Evolutionary conservation across 2,888 invertebrate genomes (phyloP).

Genomic region (Chloromyia formosa): DNA sequence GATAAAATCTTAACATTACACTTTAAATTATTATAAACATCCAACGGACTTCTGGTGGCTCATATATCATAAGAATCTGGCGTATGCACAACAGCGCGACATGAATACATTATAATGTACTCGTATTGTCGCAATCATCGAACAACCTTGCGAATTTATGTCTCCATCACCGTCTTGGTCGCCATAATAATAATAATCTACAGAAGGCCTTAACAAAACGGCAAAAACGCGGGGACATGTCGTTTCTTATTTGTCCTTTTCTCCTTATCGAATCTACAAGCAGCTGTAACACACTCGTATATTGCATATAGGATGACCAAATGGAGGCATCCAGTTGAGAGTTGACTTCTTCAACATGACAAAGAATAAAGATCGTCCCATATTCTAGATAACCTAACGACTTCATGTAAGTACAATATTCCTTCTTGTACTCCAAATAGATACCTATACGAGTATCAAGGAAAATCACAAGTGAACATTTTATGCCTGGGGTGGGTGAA

Average conservation of each 20-base stretch:
- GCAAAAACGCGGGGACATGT: constrained; percentile 2
- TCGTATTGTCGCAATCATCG: constrained; percentile 31
- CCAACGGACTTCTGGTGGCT: constrained; percentile 27
- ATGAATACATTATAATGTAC: constrained; percentile 33
- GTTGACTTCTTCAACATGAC: constrained; percentile 13
- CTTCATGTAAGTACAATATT: constrained; percentile 35
- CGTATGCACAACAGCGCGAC: constrained; percentile 19
- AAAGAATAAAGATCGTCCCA: neutral
- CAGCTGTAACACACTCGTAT: neutral
- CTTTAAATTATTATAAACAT: constrained; percentile 1
- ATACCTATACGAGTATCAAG: neutral
- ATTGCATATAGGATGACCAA: neutral
- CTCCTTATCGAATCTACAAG: too few relatives aligned
- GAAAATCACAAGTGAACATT: neutral
- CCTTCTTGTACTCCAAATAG: constrained; percentile 6
- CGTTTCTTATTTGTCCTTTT: neutral
- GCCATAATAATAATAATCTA: neutral
- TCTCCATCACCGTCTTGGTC: constrained; percentile 26
- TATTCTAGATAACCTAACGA: constrained; percentile 35
- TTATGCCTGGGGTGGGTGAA: neutral
- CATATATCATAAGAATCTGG: constrained; percentile 38
- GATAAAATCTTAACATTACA: constrained; percentile 26
- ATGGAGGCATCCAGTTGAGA: constrained; percentile 18
- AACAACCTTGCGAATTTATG: constrained; percentile 37
- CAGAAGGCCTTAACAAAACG: constrained; percentile 34